Conservation (phyloP, 2,113 vertebrate species). For the Lagopus leucura region DNA sequence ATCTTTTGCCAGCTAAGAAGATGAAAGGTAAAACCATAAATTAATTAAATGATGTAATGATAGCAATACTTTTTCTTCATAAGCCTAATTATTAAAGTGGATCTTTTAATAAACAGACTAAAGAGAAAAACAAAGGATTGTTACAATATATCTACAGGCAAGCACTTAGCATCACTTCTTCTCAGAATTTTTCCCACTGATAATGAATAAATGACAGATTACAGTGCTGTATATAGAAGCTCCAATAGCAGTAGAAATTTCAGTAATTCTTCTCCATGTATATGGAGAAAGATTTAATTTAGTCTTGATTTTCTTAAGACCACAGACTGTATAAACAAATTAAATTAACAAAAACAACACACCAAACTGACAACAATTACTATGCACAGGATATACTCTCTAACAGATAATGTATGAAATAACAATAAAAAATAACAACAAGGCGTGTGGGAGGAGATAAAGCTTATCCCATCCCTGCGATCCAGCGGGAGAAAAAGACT, state of each 20-base stretch:
- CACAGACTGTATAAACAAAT: background rate
- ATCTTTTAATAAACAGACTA: background rate
- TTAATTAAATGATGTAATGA: background rate
- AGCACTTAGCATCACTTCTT: background rate
- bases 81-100: background rate
- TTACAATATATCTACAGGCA: background rate
- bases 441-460: background rate
- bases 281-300: background rate
- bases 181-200: background rate
- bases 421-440: background rate
- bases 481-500: background rate
- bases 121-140: background rate
- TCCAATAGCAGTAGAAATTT: background rate
- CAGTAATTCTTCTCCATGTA: background rate
- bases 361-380: background rate
- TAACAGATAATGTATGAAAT: background rate
- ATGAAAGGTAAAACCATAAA: conserved; percentile 17
- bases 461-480: background rate
- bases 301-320: background rate
- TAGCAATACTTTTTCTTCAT: background rate
- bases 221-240: background rate
- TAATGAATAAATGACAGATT: background rate
- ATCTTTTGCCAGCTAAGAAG: conserved; percentile 90
- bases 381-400: background rate
- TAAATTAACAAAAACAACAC: background rate